Base-by-base conservation (phyloP, 1,140 invertebrate genomes). In the Drosophila aff. region DNA sequence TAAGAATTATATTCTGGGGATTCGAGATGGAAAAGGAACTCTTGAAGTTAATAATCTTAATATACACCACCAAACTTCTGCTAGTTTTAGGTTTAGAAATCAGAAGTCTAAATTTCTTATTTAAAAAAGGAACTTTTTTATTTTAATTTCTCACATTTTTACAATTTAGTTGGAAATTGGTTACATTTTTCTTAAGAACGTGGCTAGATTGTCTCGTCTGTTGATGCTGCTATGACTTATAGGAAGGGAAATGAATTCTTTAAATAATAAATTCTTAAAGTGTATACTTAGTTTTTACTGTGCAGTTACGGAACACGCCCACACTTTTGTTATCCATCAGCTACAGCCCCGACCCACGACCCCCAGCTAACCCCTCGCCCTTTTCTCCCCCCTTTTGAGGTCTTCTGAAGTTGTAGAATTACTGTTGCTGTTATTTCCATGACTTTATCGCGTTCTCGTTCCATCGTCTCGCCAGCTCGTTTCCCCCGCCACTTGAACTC, bases 401-500 rank as follows among this genome's bases (percentile, higher is more conserved):
- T 64, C 50, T 63, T 74, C 28, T 49, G n/a, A 74, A 76, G 74
- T 76, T 76, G 72, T 76, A 76, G 62, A 74, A 47, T 46, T 44
- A n/a, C 41, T 50, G 52, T 46, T 67, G 61, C 23, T 41, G 36
- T 49, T 67, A 18, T 38, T 69, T 58, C 47, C 72, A 74, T 64
- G 73, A 50, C 72, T 69, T 62, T 78, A 78, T 77, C 49, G 74
- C 33, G 43, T 53, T 47, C 47, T 46, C 41, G 41, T 53, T 65
- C 61, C 21, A 21, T 38, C 50, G 57, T 62, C 50, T 50, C 53
- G 73, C 43, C 76, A 63, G 75, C 76, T 55, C 60, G 44, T 65
- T 73, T 47, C 61, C 76, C 71, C 77, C 61, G 68, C 77, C 63
- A 79, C 77, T 89, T 91, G 90, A 92, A 92, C 90, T 92, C 79